Conservation (phyloP, 2,888 invertebrate species). For the Lydus trimaculatus region DNA sequence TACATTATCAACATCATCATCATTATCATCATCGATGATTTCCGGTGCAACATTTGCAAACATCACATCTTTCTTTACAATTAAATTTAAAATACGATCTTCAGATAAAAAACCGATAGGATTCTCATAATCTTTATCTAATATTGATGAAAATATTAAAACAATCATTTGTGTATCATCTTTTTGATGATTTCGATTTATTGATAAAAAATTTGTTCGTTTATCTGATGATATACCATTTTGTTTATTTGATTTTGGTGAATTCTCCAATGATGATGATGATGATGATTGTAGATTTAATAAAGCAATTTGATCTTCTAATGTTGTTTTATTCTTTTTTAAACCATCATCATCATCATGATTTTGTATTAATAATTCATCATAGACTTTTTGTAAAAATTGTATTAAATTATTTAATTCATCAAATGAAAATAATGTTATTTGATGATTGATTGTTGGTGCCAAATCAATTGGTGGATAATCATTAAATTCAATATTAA, state of each 20-base stretch:
- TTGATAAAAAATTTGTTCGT: conserved; percentile 45
- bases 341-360: conserved; percentile 39
- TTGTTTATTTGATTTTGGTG: conserved; percentile 43
- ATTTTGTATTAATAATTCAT: conserved; percentile 34
- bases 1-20: not conserved
- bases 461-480: conserved; percentile 57
- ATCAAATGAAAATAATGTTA: conserved; percentile 72
- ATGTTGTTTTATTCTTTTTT: conserved; percentile 35
- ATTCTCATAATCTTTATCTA: conserved; percentile 57
- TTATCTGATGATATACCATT: conserved; percentile 38
- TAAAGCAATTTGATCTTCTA: conserved; percentile 47
- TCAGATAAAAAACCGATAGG: conserved; percentile 66
- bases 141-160: conserved; percentile 76
- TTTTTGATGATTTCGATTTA: conserved; percentile 39
- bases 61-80: conserved; percentile 43
- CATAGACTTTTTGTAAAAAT: conserved; percentile 63
- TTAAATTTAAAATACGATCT: conserved; percentile 66
- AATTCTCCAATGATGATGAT: conserved; percentile 45
- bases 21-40: conserved; percentile 14
- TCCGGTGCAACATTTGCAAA: conserved; percentile 30
- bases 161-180: conserved; percentile 57
- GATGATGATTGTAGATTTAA: conserved; percentile 40
- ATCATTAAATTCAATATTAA: conserved; percentile 52
- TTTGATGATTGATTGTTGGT: conserved; percentile 68
- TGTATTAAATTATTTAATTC: conserved; percentile 69